These are phyloP conservation scores for Antigone vipio DNA, from an alignment of 2,113 vertebrate genomes.

Conservation along the genomic window DNA sequence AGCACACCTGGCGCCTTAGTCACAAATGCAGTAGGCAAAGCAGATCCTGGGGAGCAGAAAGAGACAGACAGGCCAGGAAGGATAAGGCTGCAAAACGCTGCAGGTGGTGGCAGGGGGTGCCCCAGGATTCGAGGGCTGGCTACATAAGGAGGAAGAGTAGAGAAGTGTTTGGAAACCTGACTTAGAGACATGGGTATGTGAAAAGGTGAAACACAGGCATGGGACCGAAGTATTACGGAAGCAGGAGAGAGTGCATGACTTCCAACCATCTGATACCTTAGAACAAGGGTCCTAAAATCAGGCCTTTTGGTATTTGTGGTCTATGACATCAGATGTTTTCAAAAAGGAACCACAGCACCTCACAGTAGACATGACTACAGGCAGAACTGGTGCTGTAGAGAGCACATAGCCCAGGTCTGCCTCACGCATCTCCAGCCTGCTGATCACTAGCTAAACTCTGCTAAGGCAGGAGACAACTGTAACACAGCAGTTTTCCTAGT, in stretches of 20 bases:
- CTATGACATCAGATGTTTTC: not conserved
- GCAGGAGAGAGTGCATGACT: not conserved
- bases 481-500: not conserved
- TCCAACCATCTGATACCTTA: not conserved
- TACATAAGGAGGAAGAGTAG: not conserved
- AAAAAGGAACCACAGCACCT: not conserved
- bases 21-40: not conserved
- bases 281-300: not conserved
- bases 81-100: not conserved
- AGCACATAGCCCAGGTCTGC: accelerated
- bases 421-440: not conserved
- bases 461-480: not conserved
- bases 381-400: not conserved
- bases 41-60: not conserved
- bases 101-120: not conserved
- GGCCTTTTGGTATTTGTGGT: not conserved
- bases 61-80: not conserved
- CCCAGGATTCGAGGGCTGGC: not conserved
- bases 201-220: not conserved
- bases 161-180: not conserved
- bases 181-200: accelerated
- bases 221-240: not conserved
- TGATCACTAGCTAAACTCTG: not conserved
- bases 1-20: not conserved
- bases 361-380: not conserved